Percentiles rank a stretch among this genome's conserved stretches.
phyloP scores from a whole-genome alignment of 1,140 invertebrate genomes.

The Scylla paramamosain region DNA sequence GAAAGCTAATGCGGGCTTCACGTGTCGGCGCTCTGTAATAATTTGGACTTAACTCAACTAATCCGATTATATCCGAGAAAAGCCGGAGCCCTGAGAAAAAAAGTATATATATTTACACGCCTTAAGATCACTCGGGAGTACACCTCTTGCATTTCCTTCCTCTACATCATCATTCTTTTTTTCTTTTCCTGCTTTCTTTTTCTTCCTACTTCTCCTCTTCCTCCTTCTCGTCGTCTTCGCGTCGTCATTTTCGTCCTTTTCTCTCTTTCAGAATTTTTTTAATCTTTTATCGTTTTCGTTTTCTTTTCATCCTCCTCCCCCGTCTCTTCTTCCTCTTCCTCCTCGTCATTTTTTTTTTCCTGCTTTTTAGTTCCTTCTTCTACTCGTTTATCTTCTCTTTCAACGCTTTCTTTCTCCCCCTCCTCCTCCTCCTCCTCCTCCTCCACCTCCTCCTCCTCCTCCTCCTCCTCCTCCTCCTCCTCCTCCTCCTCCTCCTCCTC shows the following conservation, averaged over 20 bases:
- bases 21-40: conserved; percentile 10
- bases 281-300: too few relatives aligned
- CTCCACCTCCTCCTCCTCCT: background rate
- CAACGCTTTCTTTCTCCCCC: background rate
- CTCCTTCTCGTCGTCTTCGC: too few relatives aligned
- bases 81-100: background rate
- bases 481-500: too few relatives aligned
- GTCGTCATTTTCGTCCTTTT: too few relatives aligned
- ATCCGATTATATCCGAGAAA: conserved; percentile 13
- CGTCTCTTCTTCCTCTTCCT: background rate
- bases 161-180: background rate
- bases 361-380: background rate
- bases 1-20: background rate
- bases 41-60: conserved; percentile 3
- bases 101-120: conserved; percentile 16
- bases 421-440: background rate
- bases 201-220: background rate
- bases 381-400: background rate
- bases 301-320: too few relatives aligned
- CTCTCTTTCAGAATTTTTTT: too few relatives aligned
- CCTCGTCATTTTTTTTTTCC: background rate
- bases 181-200: background rate
- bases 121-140: background rate
- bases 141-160: background rate
- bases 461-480: too few relatives aligned